A percentile compares a stretch with the other conserved stretches of the same genome.
These are phyloP conservation scores for Aurelia coerulea DNA, from an alignment of 30 jellyfish, hydroid and myxozoan genomes.

Conservation along the genomic window DNA sequence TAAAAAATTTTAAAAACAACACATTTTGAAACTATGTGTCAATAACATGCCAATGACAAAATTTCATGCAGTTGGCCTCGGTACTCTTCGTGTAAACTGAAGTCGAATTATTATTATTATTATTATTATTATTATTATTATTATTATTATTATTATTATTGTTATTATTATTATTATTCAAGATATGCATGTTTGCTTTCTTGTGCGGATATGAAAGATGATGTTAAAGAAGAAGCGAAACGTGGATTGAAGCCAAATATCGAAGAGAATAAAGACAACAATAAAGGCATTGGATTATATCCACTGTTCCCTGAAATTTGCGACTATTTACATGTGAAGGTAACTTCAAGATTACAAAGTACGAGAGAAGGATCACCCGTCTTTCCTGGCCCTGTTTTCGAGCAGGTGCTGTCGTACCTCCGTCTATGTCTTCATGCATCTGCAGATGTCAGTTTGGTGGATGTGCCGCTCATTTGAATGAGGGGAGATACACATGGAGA, in stretches of 20 bases:
- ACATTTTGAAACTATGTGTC: no score
- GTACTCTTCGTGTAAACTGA: no score
- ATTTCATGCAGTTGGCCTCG: no score
- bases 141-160: no score
- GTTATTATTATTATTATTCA: no score
- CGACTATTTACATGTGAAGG: conserved; percentile 72
- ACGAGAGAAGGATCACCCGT: conserved; percentile 24
- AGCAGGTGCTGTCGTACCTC: conserved; percentile 59
- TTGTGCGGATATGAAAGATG: conserved; percentile 77
- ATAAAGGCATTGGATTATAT: conserved; percentile 25
- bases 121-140: no score
- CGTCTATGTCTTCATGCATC: conserved; percentile 62
- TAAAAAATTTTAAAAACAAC: no score
- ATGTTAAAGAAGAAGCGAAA: conserved; percentile 84
- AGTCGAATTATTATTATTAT: no score
- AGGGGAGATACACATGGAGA: no score
- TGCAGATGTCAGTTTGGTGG: conserved; percentile 57
- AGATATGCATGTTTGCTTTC: conserved; percentile 78
- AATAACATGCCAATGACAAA: no score
- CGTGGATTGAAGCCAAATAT: conserved; percentile 59
- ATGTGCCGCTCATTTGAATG: no score
- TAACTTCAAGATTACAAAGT: conserved; percentile 14
- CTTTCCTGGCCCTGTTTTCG: conserved; percentile 64
- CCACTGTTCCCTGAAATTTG: conserved; percentile 66
- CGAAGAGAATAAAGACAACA: conserved; percentile 30